Percentiles rank a stretch among this genome's conserved stretches.
Evolutionary conservation across 2,113 vertebrate genomes (phyloP).

Genomic region (Myiagra hebetior): DNA sequence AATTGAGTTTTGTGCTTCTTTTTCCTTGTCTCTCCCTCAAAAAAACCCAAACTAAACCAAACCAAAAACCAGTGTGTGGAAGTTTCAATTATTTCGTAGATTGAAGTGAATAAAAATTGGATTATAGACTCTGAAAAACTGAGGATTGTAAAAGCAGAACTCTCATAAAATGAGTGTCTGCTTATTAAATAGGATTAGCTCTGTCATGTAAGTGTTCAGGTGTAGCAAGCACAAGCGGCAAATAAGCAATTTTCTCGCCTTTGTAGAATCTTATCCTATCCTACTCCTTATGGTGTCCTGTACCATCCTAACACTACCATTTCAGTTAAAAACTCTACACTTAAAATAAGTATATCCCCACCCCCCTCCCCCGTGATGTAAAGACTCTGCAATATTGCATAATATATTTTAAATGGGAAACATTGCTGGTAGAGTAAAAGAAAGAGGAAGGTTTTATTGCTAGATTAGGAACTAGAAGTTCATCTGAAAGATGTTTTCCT

Average conservation of each 20-base stretch:
- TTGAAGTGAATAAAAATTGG: conserved; percentile 9
- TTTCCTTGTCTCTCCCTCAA: background rate
- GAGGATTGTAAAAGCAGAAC: background rate
- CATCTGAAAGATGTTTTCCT: conserved; percentile 19
- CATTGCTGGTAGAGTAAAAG: background rate
- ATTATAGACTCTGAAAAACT: conserved; percentile 15
- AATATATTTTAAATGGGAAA: conserved; percentile 21
- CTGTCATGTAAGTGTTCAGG: background rate
- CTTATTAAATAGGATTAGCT: conserved; percentile 34
- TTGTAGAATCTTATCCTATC: background rate
- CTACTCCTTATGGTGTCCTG: background rate
- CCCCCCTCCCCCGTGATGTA: background rate
- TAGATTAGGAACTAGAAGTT: conserved; percentile 49
- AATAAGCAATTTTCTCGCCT: background rate
- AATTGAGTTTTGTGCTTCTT: background rate
- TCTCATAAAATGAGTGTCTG: background rate
- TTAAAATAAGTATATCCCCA: background rate
- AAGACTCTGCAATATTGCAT: background rate
- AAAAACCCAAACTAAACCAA: background rate
- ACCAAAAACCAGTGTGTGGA: background rate
- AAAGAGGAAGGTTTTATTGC: conserved; percentile 52
- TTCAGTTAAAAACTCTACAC: background rate
- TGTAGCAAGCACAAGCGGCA: background rate
- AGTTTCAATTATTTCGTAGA: background rate
- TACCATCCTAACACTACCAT: background rate